Evolutionary conservation across 2,113 vertebrate genomes (phyloP).

Genomic region (Sorex araneus): DNA sequence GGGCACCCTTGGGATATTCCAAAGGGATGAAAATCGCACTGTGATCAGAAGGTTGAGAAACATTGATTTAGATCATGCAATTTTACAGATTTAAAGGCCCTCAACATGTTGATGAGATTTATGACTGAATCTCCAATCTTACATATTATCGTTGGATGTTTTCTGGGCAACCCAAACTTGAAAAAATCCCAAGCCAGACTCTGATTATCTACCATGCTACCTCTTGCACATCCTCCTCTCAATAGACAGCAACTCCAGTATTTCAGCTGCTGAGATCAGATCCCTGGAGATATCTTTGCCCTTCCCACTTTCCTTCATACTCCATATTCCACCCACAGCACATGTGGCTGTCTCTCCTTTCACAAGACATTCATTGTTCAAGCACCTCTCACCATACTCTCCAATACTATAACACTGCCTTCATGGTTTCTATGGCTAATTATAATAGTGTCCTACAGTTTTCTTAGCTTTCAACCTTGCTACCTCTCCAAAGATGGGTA

Average conservation of each 20-base stretch:
- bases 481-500: no score
- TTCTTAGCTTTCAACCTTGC: constrained; percentile 7
- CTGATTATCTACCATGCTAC: neutral
- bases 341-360: neutral
- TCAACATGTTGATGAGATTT: neutral
- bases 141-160: neutral
- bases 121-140: neutral
- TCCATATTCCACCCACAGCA: neutral
- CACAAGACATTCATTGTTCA: neutral
- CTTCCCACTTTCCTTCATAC: neutral
- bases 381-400: neutral
- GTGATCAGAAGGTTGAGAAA: no score
- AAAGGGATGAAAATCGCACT: no score
- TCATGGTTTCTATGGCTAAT: neutral
- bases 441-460: neutral
- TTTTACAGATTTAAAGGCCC: neutral
- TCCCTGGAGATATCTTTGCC: neutral
- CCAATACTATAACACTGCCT: neutral
- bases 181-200: neutral
- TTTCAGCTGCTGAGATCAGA: neutral
- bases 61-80: neutral
- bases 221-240: neutral
- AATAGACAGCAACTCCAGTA: neutral
- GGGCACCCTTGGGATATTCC: no score
- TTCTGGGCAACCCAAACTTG: neutral